Evolutionary conservation across 2,113 vertebrate genomes (phyloP).

Genomic region (Vidua chalybeata): DNA sequence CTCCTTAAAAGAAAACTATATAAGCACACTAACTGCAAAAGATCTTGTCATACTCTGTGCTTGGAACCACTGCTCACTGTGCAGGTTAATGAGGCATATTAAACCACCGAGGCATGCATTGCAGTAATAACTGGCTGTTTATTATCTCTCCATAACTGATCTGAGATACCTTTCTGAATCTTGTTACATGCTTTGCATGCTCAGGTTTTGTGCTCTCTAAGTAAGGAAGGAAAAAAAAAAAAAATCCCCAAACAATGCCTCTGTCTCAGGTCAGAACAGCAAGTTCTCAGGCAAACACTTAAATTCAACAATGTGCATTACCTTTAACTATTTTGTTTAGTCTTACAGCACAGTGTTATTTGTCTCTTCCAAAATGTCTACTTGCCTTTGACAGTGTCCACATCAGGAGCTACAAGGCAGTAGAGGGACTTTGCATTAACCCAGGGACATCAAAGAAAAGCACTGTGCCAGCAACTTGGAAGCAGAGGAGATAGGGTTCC

Average conservation of each 20-base stretch:
- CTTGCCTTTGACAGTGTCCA: not conserved
- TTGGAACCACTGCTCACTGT: not conserved
- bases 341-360: not conserved
- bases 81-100: not conserved
- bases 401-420: not conserved
- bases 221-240: not conserved
- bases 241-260: not conserved
- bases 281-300: not conserved
- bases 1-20: not conserved
- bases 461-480: not conserved
- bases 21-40: not conserved
- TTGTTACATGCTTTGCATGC: not conserved
- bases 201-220: not conserved
- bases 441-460: not conserved
- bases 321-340: not conserved
- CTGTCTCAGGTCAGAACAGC: not conserved
- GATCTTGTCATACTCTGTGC: not conserved
- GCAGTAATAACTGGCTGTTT: not conserved
- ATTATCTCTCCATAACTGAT: not conserved
- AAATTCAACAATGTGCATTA: not conserved
- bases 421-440: not conserved
- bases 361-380: not conserved
- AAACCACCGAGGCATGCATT: not conserved
- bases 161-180: not conserved
- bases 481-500: not conserved